These are phyloP conservation scores for Coranthus polyacanthus DNA, from an alignment of 2,797 vertebrate genomes.

Conservation along the genomic window DNA sequence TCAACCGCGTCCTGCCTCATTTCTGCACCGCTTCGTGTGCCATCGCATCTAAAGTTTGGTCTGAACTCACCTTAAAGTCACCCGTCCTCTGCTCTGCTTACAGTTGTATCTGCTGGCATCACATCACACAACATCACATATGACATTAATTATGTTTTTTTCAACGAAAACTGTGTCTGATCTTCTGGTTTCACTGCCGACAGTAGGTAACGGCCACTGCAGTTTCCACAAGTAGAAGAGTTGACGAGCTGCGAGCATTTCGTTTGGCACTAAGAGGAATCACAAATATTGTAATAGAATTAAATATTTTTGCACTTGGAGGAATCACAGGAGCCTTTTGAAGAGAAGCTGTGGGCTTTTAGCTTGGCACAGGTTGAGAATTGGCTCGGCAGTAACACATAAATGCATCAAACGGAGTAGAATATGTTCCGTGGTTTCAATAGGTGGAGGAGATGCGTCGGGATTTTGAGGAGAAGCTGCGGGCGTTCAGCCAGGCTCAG, in stretches of 20 bases:
- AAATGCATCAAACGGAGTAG: constrained; percentile 38
- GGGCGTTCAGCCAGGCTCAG: constrained; percentile 92
- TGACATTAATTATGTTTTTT: constrained; percentile 53
- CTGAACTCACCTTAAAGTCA: too few species aligned
- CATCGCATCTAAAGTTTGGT: too few species aligned
- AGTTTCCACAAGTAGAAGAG: neutral
- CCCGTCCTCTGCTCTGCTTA: too few species aligned
- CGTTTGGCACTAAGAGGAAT: neutral
- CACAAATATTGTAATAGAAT: too few species aligned
- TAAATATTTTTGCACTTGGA: constrained; percentile 16
- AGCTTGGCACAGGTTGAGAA: constrained; percentile 87
- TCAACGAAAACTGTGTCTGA: too few species aligned
- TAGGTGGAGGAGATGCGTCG: constrained; percentile 97
- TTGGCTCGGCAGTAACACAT: constrained; percentile 63
- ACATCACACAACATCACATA: constrained; percentile 46
- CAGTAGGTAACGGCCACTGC: neutral
- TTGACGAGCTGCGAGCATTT: too few species aligned
- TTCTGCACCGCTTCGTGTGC: too few species aligned
- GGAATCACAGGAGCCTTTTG: constrained; percentile 89
- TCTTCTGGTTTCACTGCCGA: constrained; percentile 37
- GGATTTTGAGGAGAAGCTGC: constrained; percentile 95
- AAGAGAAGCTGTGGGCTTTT: constrained; percentile 86
- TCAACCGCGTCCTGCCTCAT: too few species aligned
- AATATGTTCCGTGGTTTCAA: constrained; percentile 65
- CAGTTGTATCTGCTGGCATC: too few species aligned